Evolutionary conservation across 2,797 vertebrate genomes (phyloP).

Genomic region (Sternotherus odoratus): DNA sequence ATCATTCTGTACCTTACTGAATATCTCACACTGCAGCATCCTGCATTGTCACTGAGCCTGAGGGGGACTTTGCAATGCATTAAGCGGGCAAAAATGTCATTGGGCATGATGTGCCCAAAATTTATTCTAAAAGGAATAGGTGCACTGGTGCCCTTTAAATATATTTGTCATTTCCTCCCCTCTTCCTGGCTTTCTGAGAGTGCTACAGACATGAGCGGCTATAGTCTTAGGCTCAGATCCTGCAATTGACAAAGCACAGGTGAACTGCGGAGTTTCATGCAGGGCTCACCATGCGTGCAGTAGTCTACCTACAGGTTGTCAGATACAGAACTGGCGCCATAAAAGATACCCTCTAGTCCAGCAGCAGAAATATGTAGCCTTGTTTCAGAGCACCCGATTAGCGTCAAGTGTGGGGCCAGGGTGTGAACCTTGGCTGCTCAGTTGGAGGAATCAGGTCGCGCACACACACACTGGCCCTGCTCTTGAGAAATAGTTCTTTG

Average conservation of each 20-base stretch:
- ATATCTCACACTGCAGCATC: not conserved
- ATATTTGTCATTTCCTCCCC: not conserved
- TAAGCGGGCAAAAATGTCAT: slow-evolving; percentile 23
- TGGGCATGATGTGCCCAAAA: not conserved
- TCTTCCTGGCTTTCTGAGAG: not conserved
- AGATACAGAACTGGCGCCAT: not conserved
- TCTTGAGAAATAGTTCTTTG: not conserved
- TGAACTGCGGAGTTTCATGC: not conserved
- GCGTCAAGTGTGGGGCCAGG: not conserved
- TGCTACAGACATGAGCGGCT: not conserved
- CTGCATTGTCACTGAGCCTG: not conserved
- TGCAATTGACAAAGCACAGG: not conserved
- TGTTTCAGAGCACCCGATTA: not conserved
- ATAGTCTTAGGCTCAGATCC: not conserved
- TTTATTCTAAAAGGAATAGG: not conserved
- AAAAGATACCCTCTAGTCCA: not conserved
- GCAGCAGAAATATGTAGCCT: not conserved
- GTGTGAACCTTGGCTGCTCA: not conserved
- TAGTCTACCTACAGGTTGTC: not conserved
- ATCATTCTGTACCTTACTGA: not conserved
- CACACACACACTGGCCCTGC: not conserved
- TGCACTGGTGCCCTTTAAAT: slow-evolving; percentile 3
- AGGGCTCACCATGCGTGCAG: not conserved
- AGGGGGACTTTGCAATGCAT: not conserved
- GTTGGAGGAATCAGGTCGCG: not conserved